Conservation (phyloP, 2,888 invertebrate genomes). For the Muschampia plurimacula region DNA sequence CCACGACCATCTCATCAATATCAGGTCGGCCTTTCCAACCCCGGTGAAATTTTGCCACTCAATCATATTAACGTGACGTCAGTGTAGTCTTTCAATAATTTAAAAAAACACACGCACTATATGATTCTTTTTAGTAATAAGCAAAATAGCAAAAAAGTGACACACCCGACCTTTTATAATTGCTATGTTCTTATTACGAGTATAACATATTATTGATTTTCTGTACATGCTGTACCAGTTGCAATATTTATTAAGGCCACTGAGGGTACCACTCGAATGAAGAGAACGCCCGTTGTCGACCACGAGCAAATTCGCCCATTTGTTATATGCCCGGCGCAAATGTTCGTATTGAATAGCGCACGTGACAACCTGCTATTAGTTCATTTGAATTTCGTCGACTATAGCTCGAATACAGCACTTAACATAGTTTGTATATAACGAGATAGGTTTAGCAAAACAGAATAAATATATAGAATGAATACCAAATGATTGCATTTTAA, state of each 20-base stretch:
- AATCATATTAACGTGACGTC: too few relatives aligned
- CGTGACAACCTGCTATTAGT: constrained; percentile 27
- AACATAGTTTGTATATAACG: not conserved
- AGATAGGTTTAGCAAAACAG: not conserved
- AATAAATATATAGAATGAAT: not conserved
- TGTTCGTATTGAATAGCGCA: constrained; percentile 34
- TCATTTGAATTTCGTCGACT: constrained; percentile 28
- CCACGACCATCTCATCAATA: too few relatives aligned
- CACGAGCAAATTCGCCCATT: constrained; percentile 37
- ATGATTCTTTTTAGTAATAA: too few relatives aligned
- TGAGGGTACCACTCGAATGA: constrained; percentile 13
- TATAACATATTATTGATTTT: not conserved
- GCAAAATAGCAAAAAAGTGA: too few relatives aligned
- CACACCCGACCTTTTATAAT: too few relatives aligned
- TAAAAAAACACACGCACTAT: too few relatives aligned
- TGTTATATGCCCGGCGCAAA: constrained; percentile 34
- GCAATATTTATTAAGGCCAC: constrained; percentile 25
- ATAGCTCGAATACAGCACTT: constrained; percentile 5
- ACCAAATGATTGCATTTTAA: too few relatives aligned
- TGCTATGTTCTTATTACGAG: too few relatives aligned
- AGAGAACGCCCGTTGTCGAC: constrained; percentile 27
- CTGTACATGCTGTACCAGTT: not conserved
- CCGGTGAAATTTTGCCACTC: too few relatives aligned
- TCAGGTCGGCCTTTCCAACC: too few relatives aligned
- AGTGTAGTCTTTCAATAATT: too few relatives aligned